Evolutionary conservation across 2,888 invertebrate genomes (phyloP), one percentile per base, ranked within the genome.

Genomic region (Philhelius pedissequus): DNA sequence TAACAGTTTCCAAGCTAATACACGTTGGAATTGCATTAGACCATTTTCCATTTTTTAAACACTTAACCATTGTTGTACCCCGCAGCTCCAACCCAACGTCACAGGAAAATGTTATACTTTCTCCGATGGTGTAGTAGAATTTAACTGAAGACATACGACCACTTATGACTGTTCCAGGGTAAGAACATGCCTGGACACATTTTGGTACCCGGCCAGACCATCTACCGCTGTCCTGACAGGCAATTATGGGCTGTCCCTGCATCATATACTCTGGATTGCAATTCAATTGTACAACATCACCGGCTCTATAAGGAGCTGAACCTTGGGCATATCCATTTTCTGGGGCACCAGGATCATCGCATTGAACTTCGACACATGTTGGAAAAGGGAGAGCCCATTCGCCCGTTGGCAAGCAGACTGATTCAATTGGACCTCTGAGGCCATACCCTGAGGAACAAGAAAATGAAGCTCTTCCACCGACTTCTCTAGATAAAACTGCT

Each of bases 241-340:
- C 96, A 64, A 97, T 94, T 87, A 97, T 96, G n/a, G 97, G 96
- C 87, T 96, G 94, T 2, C 97, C 97, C 90, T 97, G 96, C 93
- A 97, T 95, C 94, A 97, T 96, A 91, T 95, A 97, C 87, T 96
- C 96, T 8, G 96, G 95, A 91, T 96, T 95, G 91, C 97, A 97
- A 90, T 96, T 96, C 92, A 97, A 96, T 90, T 97, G 96, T 27
- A 97, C 94, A 66, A 96, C 95, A 91, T 97, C 96, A 0, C 97
- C 97, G 11, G 96, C 96, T 87, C 96, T 94, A 92, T 95, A 96
- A 8, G 95, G 96, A 0, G 95, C 95, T 22, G 94, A 94, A 13
- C 96, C 96, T 88, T 96, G 95, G 78, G 96, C 94, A 91, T 95
- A 96, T 62, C 97, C 96, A 82, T 96, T 94, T 40, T 94, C 94